Percentiles rank a stretch among this genome's conserved stretches.
phyloP scores from a whole-genome alignment of 2,113 vertebrate genomes.

The Gallinago undulata region DNA sequence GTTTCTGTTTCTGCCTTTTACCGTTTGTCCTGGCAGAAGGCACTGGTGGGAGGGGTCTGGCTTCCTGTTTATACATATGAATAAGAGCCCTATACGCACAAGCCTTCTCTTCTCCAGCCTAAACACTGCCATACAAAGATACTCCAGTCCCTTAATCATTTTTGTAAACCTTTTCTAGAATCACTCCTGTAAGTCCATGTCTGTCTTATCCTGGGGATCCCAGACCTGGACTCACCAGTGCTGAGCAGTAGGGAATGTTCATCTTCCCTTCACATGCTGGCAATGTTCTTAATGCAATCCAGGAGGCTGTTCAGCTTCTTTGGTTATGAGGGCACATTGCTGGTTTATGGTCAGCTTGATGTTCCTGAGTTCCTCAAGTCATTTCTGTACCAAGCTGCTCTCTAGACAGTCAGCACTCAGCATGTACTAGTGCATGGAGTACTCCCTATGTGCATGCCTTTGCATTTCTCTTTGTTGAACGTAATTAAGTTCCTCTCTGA shows the following conservation, averaged over 20 bases:
- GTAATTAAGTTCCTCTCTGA: background rate
- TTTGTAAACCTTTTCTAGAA: background rate
- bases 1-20: background rate
- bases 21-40: background rate
- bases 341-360: background rate
- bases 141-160: accelerated
- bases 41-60: background rate
- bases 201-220: background rate
- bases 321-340: background rate
- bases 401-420: background rate
- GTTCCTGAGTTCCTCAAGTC: background rate
- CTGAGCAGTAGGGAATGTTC: accelerated
- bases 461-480: background rate
- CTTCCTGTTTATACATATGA: background rate
- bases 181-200: background rate
- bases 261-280: background rate
- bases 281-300: background rate
- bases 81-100: background rate
- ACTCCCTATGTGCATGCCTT: background rate
- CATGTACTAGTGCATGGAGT: background rate
- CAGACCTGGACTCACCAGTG: background rate
- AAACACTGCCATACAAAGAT: background rate
- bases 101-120: background rate
- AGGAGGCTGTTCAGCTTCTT: background rate
- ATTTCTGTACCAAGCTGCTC: background rate